phyloP scores from a whole-genome alignment of 1,140 invertebrate species.

The Zaprionus kolodkinae region DNA sequence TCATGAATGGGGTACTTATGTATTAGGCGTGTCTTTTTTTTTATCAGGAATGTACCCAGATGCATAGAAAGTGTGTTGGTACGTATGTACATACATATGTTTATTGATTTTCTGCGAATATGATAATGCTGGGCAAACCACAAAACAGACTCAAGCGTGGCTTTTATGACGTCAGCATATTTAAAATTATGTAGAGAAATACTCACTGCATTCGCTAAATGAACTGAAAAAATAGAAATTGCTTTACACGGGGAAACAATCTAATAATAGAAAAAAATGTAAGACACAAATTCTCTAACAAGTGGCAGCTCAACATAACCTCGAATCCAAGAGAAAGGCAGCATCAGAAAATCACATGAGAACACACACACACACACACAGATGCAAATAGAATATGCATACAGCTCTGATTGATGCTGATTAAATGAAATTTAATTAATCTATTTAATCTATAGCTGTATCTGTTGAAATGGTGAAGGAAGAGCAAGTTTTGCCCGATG shows the following conservation, averaged over 20 bases:
- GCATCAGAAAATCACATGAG: background rate
- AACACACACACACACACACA: too few relatives aligned
- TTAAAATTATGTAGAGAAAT: background rate
- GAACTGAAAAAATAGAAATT: background rate
- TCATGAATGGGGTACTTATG: background rate
- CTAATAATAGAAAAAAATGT: background rate
- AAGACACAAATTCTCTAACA: background rate
- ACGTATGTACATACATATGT: conserved; percentile 21
- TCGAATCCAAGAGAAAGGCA: conserved; percentile 20
- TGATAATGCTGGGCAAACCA: conserved; percentile 3
- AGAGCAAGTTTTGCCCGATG: conserved; percentile 84
- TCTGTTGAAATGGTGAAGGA: conserved; percentile 73
- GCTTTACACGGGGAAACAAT: background rate
- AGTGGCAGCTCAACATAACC: conserved; percentile 12
- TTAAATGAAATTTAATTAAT: conserved; percentile 50
- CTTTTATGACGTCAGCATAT: conserved; percentile 40
- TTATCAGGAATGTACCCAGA: conserved; percentile 37
- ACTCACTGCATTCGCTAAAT: background rate
- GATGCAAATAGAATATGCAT: conserved; percentile 16
- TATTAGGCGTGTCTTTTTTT: conserved; percentile 13
- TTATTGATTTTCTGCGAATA: conserved; percentile 41
- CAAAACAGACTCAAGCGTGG: conserved; percentile 12
- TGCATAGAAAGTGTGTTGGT: conserved; percentile 9
- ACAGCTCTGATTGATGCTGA: conserved; percentile 61
- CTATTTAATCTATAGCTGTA: conserved; percentile 29